These are phyloP conservation scores for Centropristis striata DNA, from an alignment of 2,113 vertebrate species.

Conservation along the genomic window DNA sequence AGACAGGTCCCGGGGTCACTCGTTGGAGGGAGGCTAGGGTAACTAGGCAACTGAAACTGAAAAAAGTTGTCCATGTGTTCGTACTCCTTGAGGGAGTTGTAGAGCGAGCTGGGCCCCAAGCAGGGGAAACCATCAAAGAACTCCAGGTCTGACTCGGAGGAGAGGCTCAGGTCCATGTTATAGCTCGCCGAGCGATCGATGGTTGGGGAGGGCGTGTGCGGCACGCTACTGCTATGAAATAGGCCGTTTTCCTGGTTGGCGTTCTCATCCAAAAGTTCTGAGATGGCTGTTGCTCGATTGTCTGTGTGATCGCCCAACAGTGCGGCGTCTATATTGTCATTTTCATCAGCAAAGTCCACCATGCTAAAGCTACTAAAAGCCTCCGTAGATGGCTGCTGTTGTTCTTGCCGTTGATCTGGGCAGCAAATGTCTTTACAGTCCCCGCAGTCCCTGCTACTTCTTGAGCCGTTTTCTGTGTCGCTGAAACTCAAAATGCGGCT, in stretches of 20 bases:
- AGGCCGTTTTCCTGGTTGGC: constrained; percentile 92
- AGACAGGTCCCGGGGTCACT: constrained; percentile 91
- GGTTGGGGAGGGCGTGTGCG: constrained; percentile 82
- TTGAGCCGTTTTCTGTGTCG: constrained; percentile 84
- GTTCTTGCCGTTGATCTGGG: constrained; percentile 65
- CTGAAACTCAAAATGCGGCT: constrained; percentile 92
- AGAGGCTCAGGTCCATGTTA: constrained; percentile 92
- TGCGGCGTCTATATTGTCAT: constrained; percentile 80
- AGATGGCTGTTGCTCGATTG: constrained; percentile 83
- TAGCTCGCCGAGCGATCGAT: constrained; percentile 89
- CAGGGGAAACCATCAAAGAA: constrained; percentile 94
- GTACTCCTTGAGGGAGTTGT: constrained; percentile 91
- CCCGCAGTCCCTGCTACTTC: constrained; percentile 49
- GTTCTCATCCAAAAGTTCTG: constrained; percentile 92
- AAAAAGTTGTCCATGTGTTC: constrained; percentile 91
- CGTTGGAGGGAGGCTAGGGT: constrained; percentile 85
- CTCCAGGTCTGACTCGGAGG: constrained; percentile 94
- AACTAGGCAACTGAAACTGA: constrained; percentile 90
- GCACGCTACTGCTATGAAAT: constrained; percentile 85
- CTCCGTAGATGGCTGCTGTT: constrained; percentile 78
- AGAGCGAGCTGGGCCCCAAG: constrained; percentile 93
- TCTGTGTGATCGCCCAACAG: constrained; percentile 73
- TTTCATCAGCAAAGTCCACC: constrained; percentile 86
- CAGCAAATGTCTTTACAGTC: constrained; percentile 55
- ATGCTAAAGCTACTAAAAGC: constrained; percentile 89